Percentiles rank a stretch among this genome's conserved stretches.
phyloP scores from a whole-genome alignment of 2,888 invertebrate genomes.

The Pandemis cinnamomeana region DNA sequence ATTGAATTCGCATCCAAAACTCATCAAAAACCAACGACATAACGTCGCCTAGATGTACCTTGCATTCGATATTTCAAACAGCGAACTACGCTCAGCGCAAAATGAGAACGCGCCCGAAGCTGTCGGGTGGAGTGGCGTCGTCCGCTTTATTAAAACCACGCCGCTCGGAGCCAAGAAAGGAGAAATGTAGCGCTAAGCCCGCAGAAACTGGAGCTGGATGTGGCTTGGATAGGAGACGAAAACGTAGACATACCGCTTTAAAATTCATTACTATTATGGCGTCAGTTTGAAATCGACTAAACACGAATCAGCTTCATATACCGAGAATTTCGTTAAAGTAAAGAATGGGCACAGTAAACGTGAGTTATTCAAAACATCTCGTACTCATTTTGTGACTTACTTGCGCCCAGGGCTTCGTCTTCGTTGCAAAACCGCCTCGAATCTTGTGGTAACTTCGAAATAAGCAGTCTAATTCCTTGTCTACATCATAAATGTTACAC shows the following conservation, averaged over 20 bases:
- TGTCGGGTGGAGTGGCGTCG: constrained; percentile 45
- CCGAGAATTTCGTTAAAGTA: too few species aligned
- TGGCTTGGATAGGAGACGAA: constrained; percentile 12
- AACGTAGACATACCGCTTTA: neutral
- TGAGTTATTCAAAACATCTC: too few species aligned
- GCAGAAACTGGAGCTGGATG: constrained; percentile 20
- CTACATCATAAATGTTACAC: too few species aligned
- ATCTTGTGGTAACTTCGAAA: too few species aligned
- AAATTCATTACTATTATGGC: neutral
- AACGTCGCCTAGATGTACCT: constrained; percentile 10
- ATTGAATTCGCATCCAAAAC: constrained; percentile 7
- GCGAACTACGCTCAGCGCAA: constrained; percentile 22
- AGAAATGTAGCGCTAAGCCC: constrained; percentile 24
- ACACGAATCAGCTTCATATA: too few species aligned
- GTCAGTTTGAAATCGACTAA: too few species aligned
- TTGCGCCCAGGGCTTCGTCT: too few species aligned
- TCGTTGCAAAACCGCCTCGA: too few species aligned
- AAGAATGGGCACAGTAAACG: too few species aligned
- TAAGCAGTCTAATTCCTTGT: too few species aligned
- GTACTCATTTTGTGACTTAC: too few species aligned
- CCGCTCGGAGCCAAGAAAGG: constrained; percentile 39
- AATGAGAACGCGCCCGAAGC: constrained; percentile 34
- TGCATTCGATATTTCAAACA: constrained; percentile 18
- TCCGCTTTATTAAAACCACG: constrained; percentile 56
- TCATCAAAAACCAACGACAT: constrained; percentile 9